These are phyloP conservation scores for Heliconius sara DNA, from an alignment of 2,888 invertebrate genomes.

Conservation along the genomic window DNA sequence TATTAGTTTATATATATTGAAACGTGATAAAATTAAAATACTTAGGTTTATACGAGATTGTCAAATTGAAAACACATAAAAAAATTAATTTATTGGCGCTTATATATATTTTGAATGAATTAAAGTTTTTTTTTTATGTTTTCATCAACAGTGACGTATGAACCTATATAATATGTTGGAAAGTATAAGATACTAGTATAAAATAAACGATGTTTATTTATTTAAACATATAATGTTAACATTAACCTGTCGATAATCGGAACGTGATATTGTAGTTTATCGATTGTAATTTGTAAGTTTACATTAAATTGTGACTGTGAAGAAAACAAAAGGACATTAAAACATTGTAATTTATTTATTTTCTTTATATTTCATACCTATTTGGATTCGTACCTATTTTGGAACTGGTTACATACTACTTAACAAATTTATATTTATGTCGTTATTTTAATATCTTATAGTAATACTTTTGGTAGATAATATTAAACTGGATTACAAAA, in stretches of 20 bases:
- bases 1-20: background rate
- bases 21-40: background rate
- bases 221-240: slow-evolving; percentile 3
- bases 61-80: background rate
- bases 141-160: background rate
- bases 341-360: slow-evolving; percentile 12
- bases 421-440: slow-evolving; percentile 9
- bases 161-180: background rate
- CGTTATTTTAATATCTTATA: slow-evolving; percentile 1
- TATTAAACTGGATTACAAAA: background rate
- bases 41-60: slow-evolving; percentile 1
- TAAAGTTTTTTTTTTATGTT: background rate
- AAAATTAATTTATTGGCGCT: no score
- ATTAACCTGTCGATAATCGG: background rate
- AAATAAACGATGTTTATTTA: background rate
- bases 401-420: slow-evolving; percentile 19
- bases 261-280: slow-evolving; percentile 12
- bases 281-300: slow-evolving; percentile 6
- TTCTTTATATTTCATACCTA: background rate
- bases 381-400: background rate
- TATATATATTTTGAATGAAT: background rate
- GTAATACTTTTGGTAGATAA: background rate
- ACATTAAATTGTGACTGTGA: slow-evolving; percentile 10
- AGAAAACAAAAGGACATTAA: slow-evolving; percentile 5
- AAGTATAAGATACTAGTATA: slow-evolving; percentile 1